A percentile compares a stretch with the other conserved stretches of the same genome.
Conservation (phyloP, 2,888 invertebrate species). For the Dynastes hyllus region DNA sequence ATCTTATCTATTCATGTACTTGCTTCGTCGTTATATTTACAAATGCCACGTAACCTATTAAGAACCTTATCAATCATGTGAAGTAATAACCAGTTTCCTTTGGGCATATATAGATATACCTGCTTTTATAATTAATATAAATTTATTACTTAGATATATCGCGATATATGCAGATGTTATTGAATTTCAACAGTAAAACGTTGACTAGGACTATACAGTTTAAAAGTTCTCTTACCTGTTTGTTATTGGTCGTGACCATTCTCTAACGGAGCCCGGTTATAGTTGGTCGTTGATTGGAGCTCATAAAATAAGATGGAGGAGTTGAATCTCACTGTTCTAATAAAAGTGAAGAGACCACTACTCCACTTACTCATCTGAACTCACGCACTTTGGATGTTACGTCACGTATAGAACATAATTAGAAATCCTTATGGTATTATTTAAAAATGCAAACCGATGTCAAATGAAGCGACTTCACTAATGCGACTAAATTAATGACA, state of each 20-base stretch:
- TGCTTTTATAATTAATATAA: background rate
- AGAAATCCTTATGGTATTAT: background rate
- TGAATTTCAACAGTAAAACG: too few species aligned
- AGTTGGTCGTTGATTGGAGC: conserved; percentile 10
- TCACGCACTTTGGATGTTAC: conserved; percentile 10
- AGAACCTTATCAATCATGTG: conserved; percentile 39
- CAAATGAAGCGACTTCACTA: background rate
- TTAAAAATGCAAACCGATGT: background rate
- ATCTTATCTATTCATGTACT: conserved; percentile 35
- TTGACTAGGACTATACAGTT: too few species aligned
- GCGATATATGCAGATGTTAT: too few species aligned
- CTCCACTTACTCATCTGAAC: conserved; percentile 67
- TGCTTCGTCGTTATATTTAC: conserved; percentile 21
- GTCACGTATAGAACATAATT: too few species aligned
- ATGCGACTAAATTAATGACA: conserved; percentile 29
- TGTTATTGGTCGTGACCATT: background rate
- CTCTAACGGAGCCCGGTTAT: background rate
- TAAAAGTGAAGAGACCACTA: conserved; percentile 70
- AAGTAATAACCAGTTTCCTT: conserved; percentile 17
- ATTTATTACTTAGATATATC: background rate
- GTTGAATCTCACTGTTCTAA: conserved; percentile 70
- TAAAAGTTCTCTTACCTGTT: conserved; percentile 5
- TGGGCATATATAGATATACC: background rate
- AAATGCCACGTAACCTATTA: conserved; percentile 34
- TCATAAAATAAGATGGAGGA: conserved; percentile 67